Evolutionary conservation across 2,888 invertebrate genomes (phyloP).

Genomic region (Chesias legatella): DNA sequence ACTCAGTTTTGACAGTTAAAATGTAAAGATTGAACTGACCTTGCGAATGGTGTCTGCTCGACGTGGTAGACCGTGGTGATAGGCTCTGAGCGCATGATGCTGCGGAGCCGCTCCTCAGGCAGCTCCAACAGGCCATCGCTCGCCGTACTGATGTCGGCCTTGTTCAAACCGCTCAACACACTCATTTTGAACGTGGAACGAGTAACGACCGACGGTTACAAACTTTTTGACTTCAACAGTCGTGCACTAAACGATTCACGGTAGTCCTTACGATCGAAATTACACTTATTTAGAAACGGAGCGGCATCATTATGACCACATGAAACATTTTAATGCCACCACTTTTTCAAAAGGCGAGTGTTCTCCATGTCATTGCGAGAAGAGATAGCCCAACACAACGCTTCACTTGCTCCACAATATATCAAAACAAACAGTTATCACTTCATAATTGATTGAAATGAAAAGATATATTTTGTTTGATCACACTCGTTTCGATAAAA

Average conservation of each 20-base stretch:
- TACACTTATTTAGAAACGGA: conserved; percentile 71
- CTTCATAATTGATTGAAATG: conserved; percentile 67
- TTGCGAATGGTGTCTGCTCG: conserved; percentile 91
- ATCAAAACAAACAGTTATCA: conserved; percentile 73
- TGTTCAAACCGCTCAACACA: conserved; percentile 77
- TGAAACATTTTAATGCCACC: conserved; percentile 78
- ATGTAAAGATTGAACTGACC: conserved; percentile 73
- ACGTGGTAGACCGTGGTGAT: conserved; percentile 89
- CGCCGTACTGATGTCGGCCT: conserved; percentile 79
- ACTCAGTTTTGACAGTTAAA: conserved; percentile 29
- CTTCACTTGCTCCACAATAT: conserved; percentile 70
- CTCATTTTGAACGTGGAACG: conserved; percentile 78
- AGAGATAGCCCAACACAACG: conserved; percentile 72
- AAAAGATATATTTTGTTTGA: conserved; percentile 75
- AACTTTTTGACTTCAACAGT: conserved; percentile 48
- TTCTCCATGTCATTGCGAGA: conserved; percentile 80
- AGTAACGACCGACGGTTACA: conserved; percentile 62
- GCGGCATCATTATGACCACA: conserved; percentile 72
- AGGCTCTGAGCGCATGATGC: conserved; percentile 85
- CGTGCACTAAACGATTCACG: conserved; percentile 72
- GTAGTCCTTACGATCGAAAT: conserved; percentile 72
- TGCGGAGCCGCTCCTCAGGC: conserved; percentile 83
- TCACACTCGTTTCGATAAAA: conserved; percentile 77
- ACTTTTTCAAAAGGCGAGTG: conserved; percentile 77
- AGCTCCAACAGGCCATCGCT: conserved; percentile 87